A percentile compares a stretch with the other conserved stretches of the same genome.
phyloP scores from a whole-genome alignment of 2,113 vertebrate species.

The Tursiops truncatus region DNA sequence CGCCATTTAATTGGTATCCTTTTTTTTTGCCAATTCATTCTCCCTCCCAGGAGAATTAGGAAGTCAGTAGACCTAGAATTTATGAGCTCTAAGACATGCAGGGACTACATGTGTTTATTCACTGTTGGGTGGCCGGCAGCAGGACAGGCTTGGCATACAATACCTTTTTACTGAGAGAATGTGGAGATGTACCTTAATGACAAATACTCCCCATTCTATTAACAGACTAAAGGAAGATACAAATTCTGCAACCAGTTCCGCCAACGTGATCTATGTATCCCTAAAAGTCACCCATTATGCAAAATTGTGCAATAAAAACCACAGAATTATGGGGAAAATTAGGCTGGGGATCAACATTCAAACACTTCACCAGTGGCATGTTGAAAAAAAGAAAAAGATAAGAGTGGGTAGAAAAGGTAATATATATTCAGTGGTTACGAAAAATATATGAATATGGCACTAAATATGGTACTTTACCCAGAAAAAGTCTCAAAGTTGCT shows the following conservation, averaged over 20 bases:
- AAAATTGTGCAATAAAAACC: background rate
- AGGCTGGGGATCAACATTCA: background rate
- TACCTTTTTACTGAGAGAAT: background rate
- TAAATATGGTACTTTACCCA: background rate
- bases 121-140: accelerated
- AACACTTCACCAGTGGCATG: background rate
- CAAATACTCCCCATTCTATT: background rate
- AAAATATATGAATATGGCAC: background rate
- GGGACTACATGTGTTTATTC: accelerated
- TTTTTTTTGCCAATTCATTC: too few relatives aligned
- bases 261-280: background rate
- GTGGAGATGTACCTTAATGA: background rate
- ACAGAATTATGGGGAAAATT: background rate
- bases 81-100: background rate
- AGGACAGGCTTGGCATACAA: background rate
- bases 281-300: background rate
- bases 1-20: too few relatives aligned
- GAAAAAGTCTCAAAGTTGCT: background rate
- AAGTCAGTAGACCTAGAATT: background rate
- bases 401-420: background rate
- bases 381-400: background rate
- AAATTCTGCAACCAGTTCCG: too few relatives aligned
- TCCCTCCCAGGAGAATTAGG: background rate
- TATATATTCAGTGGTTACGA: background rate
- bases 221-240: background rate